Conservation (phyloP, 2,797 vertebrate species). For the Sebastes vulpes region DNA sequence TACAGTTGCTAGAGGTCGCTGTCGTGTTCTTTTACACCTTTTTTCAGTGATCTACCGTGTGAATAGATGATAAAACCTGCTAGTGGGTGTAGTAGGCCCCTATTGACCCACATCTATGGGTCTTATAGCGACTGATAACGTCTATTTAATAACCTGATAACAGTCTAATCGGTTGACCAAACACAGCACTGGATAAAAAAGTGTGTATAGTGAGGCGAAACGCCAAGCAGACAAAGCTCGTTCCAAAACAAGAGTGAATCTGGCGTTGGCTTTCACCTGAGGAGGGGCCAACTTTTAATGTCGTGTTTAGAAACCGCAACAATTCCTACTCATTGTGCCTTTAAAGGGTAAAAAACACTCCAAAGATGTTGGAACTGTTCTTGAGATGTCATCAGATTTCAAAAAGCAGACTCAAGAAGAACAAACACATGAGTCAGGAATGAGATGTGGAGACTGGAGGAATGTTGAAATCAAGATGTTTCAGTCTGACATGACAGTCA, state of each 20-base stretch:
- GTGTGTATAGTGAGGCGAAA: neutral
- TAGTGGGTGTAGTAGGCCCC: neutral
- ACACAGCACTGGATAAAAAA: neutral
- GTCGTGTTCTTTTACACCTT: neutral
- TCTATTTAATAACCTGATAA: neutral
- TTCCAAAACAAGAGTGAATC: neutral
- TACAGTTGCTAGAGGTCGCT: neutral
- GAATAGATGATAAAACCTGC: too few species aligned
- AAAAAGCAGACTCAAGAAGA: slow-evolving; percentile 31
- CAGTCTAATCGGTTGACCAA: neutral
- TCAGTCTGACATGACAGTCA: slow-evolving; percentile 38
- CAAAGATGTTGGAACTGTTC: neutral
- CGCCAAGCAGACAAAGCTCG: neutral
- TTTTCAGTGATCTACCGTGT: neutral
- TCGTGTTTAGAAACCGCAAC: neutral
- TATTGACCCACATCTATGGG: neutral
- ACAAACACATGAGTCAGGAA: slow-evolving; percentile 36
- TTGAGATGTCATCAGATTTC: slow-evolving; percentile 43
- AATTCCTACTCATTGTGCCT: neutral
- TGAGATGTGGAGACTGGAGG: slow-evolving; percentile 21
- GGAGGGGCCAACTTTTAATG: too few species aligned
- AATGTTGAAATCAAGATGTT: slow-evolving; percentile 57
- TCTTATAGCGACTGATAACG: neutral
- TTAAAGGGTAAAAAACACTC: neutral
- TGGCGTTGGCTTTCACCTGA: neutral